Conservation (phyloP, 2,888 invertebrate species). For the Megamerina dolium region DNA sequence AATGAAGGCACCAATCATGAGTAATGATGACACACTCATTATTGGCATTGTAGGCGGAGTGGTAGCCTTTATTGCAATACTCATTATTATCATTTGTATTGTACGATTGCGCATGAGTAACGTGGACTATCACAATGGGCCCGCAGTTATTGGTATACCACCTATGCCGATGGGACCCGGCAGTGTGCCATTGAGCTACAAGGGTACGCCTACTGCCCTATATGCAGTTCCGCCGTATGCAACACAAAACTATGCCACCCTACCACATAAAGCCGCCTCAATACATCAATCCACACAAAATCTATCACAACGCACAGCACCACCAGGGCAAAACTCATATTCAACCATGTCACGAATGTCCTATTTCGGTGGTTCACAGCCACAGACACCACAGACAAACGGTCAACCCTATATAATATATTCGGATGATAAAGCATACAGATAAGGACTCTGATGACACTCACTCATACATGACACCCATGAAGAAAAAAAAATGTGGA, state of each 20-base stretch:
- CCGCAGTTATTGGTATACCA: constrained; percentile 56
- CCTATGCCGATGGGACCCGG: constrained; percentile 54
- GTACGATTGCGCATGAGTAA: constrained; percentile 68
- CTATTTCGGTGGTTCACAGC: constrained; percentile 50
- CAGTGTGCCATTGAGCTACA: constrained; percentile 55
- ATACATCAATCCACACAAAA: constrained; percentile 46
- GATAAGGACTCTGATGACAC: constrained; percentile 38
- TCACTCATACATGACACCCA: no score
- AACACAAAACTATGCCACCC: constrained; percentile 57
- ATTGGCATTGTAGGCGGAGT: constrained; percentile 93
- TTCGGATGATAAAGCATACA: constrained; percentile 49
- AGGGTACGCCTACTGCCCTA: constrained; percentile 50
- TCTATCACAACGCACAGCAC: constrained; percentile 35
- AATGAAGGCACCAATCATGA: constrained; percentile 61
- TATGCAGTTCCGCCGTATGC: constrained; percentile 60
- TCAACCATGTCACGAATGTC: constrained; percentile 59
- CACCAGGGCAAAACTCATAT: constrained; percentile 48
- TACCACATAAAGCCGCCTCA: constrained; percentile 58
- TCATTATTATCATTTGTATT: constrained; percentile 84
- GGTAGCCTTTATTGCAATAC: constrained; percentile 81
- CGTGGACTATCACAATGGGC: constrained; percentile 63
- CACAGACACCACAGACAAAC: constrained; percentile 41
- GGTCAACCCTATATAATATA: constrained; percentile 49
- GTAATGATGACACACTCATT: constrained; percentile 86
- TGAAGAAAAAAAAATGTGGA: no score